Evolutionary conservation across 2,888 invertebrate genomes (phyloP).

Genomic region (Lepidocyrtoides sp.): DNA sequence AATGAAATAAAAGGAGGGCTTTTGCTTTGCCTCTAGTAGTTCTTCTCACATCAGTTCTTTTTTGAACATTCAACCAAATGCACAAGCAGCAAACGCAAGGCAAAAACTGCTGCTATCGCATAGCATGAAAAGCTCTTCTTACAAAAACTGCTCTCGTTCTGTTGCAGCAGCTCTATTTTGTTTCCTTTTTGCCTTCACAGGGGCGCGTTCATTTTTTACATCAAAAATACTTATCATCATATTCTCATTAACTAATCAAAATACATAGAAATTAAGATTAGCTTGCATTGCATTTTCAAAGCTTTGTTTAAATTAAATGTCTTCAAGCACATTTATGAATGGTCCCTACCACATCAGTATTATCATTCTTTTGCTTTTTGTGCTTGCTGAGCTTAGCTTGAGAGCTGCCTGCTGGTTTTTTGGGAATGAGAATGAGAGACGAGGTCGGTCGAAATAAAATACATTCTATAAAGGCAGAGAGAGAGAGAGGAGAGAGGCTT

Average conservation of each 20-base stretch:
- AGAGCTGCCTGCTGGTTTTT: conserved; percentile 61
- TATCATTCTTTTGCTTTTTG: neutral
- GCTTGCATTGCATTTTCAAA: too few relatives aligned
- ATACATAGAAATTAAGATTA: too few relatives aligned
- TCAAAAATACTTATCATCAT: neutral
- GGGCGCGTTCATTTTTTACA: conserved; percentile 31
- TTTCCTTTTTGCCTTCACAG: conserved; percentile 64
- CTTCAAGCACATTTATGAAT: too few relatives aligned
- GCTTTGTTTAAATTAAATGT: too few relatives aligned
- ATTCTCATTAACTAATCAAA: neutral
- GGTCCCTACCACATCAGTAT: too few relatives aligned
- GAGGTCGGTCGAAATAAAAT: conserved; percentile 54
- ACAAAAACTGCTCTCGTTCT: neutral
- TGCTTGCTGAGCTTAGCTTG: neutral
- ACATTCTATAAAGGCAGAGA: neutral
- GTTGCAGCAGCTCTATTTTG: neutral
- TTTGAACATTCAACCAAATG: conserved; percentile 11
- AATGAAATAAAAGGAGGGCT: conserved; percentile 66
- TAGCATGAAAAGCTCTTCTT: conserved; percentile 17
- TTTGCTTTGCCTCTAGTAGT: neutral
- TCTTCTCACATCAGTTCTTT: neutral
- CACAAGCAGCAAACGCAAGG: conserved; percentile 22
- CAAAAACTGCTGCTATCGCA: neutral
- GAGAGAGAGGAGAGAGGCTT: too few relatives aligned
- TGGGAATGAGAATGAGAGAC: conserved; percentile 49